Evolutionary conservation across 2,113 vertebrate species (phyloP).

Genomic region (Sitta europaea): DNA sequence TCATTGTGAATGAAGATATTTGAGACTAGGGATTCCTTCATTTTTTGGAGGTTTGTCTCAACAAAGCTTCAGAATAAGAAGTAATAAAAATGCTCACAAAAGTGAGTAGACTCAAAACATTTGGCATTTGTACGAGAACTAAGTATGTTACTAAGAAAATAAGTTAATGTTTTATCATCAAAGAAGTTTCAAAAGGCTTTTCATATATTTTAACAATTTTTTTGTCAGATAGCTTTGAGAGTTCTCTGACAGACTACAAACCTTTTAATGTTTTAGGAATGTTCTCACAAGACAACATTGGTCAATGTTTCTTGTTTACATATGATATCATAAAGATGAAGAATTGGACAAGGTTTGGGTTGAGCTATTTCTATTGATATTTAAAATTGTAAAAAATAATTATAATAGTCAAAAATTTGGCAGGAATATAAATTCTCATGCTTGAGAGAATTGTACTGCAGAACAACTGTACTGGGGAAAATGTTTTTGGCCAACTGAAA

Average conservation of each 20-base stretch:
- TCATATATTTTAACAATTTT: neutral
- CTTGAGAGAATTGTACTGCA: neutral
- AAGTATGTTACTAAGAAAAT: neutral
- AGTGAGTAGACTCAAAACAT: neutral
- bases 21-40: neutral
- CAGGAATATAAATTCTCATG: neutral
- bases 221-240: neutral
- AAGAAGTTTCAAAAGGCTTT: neutral
- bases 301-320: neutral
- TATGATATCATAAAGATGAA: neutral
- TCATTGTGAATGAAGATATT: neutral
- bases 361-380: neutral
- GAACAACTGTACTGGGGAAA: neutral
- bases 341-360: neutral
- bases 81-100: neutral
- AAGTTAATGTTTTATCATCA: neutral
- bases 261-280: neutral
- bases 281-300: neutral
- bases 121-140: neutral
- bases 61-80: neutral
- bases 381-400: neutral
- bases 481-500: neutral
- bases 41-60: neutral
- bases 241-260: neutral
- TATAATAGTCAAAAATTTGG: neutral